Percentiles rank a stretch among this genome's conserved stretches.
Conservation (phyloP, 35 echinoderm and acorn worm species). For the Ophioderma brevispina region DNA sequence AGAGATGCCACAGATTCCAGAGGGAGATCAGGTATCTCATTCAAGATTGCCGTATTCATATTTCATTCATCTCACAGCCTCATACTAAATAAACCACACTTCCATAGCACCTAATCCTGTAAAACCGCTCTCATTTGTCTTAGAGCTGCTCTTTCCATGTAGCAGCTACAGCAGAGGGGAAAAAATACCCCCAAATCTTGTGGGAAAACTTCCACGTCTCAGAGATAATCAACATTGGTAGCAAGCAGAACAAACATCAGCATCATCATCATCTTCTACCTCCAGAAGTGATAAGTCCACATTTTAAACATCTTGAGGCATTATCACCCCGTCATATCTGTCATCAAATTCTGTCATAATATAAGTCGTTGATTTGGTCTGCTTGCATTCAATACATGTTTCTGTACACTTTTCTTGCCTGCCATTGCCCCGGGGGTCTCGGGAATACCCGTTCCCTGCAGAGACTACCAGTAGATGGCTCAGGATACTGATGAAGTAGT, state of each 20-base stretch:
- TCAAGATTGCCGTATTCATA: background rate
- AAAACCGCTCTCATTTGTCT: background rate
- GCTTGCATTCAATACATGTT: background rate
- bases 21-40: background rate
- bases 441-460: background rate
- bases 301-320: background rate
- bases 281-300: background rate
- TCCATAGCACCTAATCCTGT: background rate
- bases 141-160: background rate
- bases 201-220: background rate
- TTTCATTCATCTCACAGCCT: background rate
- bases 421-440: background rate
- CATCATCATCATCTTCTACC: background rate
- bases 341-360: constrained; percentile 3
- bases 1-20: background rate
- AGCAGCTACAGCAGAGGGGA: background rate
- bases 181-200: background rate
- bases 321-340: background rate
- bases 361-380: constrained; percentile 1
- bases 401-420: background rate
- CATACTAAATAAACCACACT: background rate
- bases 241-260: background rate
- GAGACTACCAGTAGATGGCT: background rate
- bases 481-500: background rate
- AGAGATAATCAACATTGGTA: background rate